phyloP scores from a whole-genome alignment of 2,888 invertebrate species.

The Ichneumoninae sp. region DNA sequence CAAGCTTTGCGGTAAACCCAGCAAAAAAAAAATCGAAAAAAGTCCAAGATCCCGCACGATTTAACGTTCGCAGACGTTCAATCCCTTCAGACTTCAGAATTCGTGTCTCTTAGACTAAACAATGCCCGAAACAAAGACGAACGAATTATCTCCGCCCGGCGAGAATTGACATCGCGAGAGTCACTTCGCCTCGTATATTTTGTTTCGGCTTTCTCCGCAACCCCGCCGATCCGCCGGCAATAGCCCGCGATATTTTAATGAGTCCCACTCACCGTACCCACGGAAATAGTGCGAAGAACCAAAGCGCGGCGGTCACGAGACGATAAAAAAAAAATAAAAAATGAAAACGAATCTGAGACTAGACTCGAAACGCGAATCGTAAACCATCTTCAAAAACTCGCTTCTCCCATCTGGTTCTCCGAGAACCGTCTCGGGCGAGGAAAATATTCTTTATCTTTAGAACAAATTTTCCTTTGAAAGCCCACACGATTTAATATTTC shows the following conservation, averaged over 20 bases:
- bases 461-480: conserved; percentile 34
- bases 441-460: not conserved
- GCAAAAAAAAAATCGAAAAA: not conserved
- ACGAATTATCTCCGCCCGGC: not conserved
- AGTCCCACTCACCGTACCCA: conserved; percentile 22
- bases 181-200: conserved; percentile 23
- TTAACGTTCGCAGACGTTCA: not conserved
- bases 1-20: not conserved
- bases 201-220: not conserved
- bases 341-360: not conserved
- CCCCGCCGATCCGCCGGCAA: not conserved
- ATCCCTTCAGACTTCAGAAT: conserved; percentile 2
- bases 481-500: not conserved
- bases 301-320: not conserved
- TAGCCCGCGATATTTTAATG: conserved; percentile 42
- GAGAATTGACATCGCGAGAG: conserved; percentile 30
- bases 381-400: conserved; percentile 24
- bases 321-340: not conserved
- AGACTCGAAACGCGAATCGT: conserved; percentile 15
- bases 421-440: not conserved
- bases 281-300: conserved; percentile 31
- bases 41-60: not conserved
- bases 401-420: not conserved
- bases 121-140: not conserved
- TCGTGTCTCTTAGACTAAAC: conserved; percentile 31